Percentiles rank a stretch among this genome's conserved stretches.
These are phyloP conservation scores for Burhinus bistriatus DNA, from an alignment of 2,113 vertebrate genomes.

Conservation along the genomic window DNA sequence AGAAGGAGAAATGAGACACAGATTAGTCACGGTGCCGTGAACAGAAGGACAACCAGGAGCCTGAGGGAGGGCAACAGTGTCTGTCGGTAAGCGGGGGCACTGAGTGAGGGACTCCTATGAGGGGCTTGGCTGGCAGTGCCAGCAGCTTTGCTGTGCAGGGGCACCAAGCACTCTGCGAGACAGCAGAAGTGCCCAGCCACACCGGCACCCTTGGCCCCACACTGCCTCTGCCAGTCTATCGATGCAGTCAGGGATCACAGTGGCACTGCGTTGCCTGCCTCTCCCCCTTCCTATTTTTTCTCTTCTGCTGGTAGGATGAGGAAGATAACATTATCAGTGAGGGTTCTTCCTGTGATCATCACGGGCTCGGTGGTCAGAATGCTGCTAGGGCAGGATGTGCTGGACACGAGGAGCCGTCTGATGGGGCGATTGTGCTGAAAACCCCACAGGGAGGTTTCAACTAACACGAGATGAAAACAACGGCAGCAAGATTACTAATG, in stretches of 20 bases:
- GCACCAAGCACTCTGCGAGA: rapidly evolving
- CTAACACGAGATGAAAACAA: rapidly evolving
- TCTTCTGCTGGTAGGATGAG: background rate
- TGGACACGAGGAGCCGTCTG: background rate
- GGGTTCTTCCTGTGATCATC: background rate
- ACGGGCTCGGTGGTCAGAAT: background rate
- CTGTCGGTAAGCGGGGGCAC: background rate
- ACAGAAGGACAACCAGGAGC: background rate
- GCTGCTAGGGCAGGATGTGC: background rate
- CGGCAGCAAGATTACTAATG: background rate
- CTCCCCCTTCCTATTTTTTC: background rate
- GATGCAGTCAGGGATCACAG: rapidly evolving
- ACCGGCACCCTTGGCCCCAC: background rate
- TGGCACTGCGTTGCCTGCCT: rapidly evolving
- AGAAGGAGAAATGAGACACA: background rate
- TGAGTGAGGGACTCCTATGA: rapidly evolving
- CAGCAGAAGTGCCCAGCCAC: rapidly evolving
- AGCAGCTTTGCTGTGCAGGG: rapidly evolving
- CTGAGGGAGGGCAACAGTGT: background rate
- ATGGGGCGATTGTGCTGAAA: background rate
- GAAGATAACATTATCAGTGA: no score
- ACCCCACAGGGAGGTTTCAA: background rate
- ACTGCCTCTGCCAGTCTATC: rapidly evolving
- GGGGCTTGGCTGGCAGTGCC: background rate
- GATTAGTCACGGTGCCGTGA: background rate